Evolutionary conservation across 2,113 vertebrate genomes (phyloP).

Genomic region (Natator depressus): DNA sequence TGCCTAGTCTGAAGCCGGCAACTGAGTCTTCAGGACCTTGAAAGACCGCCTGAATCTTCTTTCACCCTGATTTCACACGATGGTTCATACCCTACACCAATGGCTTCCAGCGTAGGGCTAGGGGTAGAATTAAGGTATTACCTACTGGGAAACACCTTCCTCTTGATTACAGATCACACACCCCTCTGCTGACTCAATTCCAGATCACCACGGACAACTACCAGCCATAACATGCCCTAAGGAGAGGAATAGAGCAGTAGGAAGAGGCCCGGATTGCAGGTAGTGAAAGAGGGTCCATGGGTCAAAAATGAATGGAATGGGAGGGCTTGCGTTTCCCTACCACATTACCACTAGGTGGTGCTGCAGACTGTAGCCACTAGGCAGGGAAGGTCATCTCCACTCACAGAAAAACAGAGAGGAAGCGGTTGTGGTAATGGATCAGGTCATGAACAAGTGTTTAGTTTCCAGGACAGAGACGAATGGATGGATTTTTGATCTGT

Average conservation of each 20-base stretch:
- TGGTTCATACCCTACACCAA: neutral
- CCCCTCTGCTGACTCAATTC: neutral
- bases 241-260: neutral
- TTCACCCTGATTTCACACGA: neutral
- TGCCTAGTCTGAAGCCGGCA: neutral
- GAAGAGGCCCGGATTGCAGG: neutral
- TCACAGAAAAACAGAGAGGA: too few relatives aligned
- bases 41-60: neutral
- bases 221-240: neutral
- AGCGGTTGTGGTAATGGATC: too few relatives aligned
- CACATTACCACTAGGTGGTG: neutral
- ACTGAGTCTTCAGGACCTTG: neutral
- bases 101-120: neutral
- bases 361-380: neutral
- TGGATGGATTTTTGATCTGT: too few relatives aligned
- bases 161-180: neutral
- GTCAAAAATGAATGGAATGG: neutral
- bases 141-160: neutral
- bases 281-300: neutral
- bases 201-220: neutral
- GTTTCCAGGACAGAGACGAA: too few relatives aligned
- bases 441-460: too few relatives aligned
- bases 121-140: neutral
- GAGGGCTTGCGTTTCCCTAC: too few relatives aligned
- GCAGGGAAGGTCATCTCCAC: too few relatives aligned